Evolutionary conservation across 2,797 vertebrate genomes (phyloP).

Genomic region (Delichon dasypus): DNA sequence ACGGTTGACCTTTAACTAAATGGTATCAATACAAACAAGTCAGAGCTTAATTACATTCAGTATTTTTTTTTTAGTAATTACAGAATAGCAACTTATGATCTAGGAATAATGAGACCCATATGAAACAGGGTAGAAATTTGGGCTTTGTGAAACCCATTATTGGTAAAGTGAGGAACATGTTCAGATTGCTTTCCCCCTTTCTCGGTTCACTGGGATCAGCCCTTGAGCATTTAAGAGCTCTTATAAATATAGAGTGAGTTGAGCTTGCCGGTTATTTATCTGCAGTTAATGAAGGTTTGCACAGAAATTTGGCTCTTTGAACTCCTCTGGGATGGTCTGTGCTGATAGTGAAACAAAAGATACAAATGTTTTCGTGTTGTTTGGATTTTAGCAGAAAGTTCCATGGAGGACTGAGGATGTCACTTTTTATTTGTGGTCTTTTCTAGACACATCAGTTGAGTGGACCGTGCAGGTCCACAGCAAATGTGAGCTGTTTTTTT

Average conservation of each 20-base stretch:
- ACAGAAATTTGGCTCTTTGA: neutral
- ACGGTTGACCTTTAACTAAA: neutral
- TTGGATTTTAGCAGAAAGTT: neutral
- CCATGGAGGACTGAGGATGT: neutral
- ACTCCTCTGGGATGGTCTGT: neutral
- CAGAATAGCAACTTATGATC: neutral
- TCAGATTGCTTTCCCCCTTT: neutral
- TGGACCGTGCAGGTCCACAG: neutral
- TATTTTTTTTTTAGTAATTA: conserved; percentile 1
- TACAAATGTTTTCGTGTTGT: neutral
- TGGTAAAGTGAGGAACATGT: neutral
- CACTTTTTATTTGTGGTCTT: neutral
- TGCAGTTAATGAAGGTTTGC: neutral
- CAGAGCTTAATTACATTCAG: neutral
- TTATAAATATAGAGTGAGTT: neutral
- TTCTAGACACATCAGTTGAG: neutral
- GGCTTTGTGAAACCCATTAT: neutral
- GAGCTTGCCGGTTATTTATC: neutral
- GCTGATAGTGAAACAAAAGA: neutral
- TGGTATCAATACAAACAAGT: neutral
- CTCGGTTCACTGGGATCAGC: neutral
- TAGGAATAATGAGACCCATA: neutral
- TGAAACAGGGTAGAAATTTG: neutral
- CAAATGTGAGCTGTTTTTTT: neutral
- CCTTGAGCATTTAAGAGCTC: neutral